These are phyloP conservation scores for Phaethon lepturus DNA, from an alignment of 2,113 vertebrate species.

Conservation along the genomic window DNA sequence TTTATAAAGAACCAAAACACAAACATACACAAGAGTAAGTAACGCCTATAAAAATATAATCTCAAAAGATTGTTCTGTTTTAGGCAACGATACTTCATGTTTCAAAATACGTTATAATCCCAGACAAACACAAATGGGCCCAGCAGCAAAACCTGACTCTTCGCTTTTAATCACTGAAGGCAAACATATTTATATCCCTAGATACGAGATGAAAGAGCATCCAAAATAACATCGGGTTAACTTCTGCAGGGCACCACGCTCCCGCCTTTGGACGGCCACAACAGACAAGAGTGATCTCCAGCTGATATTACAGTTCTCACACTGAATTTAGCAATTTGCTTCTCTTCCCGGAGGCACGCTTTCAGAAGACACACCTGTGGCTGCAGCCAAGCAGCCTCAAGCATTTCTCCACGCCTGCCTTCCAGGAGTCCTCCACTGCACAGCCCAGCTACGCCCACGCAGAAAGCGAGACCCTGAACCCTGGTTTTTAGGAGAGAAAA, in stretches of 20 bases:
- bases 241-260: fast-evolving
- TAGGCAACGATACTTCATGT: not conserved
- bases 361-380: not conserved
- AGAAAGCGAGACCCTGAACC: not conserved
- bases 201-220: not conserved
- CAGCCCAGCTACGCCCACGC: not conserved
- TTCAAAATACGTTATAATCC: not conserved
- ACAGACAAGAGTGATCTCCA: not conserved
- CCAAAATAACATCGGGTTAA: not conserved
- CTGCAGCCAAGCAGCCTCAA: not conserved
- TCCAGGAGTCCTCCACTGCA: not conserved
- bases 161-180: not conserved
- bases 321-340: no score
- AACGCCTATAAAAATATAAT: not conserved
- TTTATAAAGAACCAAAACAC: not conserved
- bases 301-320: not conserved
- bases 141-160: not conserved
- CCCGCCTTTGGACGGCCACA: not conserved
- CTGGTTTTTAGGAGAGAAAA: fast-evolving
- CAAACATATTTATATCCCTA: not conserved
- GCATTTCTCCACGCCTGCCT: not conserved
- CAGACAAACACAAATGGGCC: not conserved
- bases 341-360: fast-evolving
- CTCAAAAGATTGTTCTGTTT: not conserved
- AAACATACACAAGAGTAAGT: not conserved